Evolutionary conservation across 2,797 vertebrate species (phyloP), one percentile per base, ranked within the genome.

Genomic region (Dryobates pubescens): DNA sequence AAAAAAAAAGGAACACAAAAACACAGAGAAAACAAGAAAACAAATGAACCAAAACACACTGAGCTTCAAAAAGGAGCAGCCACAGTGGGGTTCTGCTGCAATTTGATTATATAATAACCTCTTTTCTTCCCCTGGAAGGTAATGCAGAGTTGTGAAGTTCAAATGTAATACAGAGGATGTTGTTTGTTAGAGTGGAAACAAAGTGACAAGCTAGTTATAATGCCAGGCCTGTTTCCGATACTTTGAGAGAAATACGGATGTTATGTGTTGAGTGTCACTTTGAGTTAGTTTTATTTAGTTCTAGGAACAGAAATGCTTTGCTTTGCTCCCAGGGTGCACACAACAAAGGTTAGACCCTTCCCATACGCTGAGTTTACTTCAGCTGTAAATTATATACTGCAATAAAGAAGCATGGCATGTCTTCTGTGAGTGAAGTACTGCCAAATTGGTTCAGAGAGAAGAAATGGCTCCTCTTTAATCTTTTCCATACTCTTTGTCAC

Each of bases 31-130:
- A 86, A 92, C 89, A 96, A 94, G 59, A 83, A 94, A 96, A 96
- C n/a, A 95, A 96, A 95, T 30, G 43, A 94, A 76, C 27, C 27
- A 84, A 91, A 96, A 86, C 83, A 93, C 80, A 95, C 63, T 76
- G 51, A 64, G 70, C 92, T 96, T 96, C 85, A 95, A 96, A 96
- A 88, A 90, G 45, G 47, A 95, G 81, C 68, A 91, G 79, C 82
- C 89, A 53, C 88, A 95, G 90, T 91, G 89, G 82, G 91, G 51
- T 96, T 95, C 90, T 88, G 74, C 91, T 88, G 94, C 91, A 93
- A 94, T 56, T 85, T 93, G 89, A 85, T 90, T 87, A 95, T 85
- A 56, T 94, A 96, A 96, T 95, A 89, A 80, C 64, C 63, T 87
- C 69, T 68, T 88, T 93, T 90, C 84, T 90, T 90, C 77, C 63